Evolutionary conservation across 2,888 invertebrate genomes (phyloP), one percentile per base, ranked within the genome.

Genomic region (Agrotis ipsilon): DNA sequence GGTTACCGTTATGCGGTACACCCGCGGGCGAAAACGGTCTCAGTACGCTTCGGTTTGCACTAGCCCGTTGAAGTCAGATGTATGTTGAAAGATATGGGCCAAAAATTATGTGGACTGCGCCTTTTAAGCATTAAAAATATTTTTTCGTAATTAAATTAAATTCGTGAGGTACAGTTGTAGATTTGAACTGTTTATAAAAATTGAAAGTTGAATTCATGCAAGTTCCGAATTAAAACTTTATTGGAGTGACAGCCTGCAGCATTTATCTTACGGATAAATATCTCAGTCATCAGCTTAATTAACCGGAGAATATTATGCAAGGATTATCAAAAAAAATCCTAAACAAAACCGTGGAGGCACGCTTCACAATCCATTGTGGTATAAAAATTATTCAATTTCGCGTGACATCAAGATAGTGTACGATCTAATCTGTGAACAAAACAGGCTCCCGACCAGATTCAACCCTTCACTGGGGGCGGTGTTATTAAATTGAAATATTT

Each of bases 401-500:
- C 95, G 90, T 94, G 90, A 91, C 93, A 95, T 96, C 95, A 86
- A 94, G 96, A 96, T 96, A 94, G 80, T 81, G 71, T 82, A 76
- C 83, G 84, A 88, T 90, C 89, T 93, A 93, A 95, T 95, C 94
- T 92, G 85, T 74, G 83, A 88, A 92, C 90, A 94, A 94, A 92
- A 80, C 87, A 85, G 86, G 91, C 88, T 85, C 86, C 86, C 86
- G 88, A 81, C 88, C 91, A 91, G 90, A 92, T 89, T 92, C 82
- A 94, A 95, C 96, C 96, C 95, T 95, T 95, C 85, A 87, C 88
- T 80, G 91, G 87, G 93, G 93, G 93, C 91, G 95, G 93, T 81
- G 90, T 91, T 93, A 93, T 94, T 93, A 94, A 95, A 95, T 94
- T 96, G 96, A 96, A 95, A 96, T 96, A 96, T 96, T 96, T 94